Evolutionary conservation across 53 echinoderm and acorn worm genomes (phyloP).

Genomic region (Luidia sarsii): DNA sequence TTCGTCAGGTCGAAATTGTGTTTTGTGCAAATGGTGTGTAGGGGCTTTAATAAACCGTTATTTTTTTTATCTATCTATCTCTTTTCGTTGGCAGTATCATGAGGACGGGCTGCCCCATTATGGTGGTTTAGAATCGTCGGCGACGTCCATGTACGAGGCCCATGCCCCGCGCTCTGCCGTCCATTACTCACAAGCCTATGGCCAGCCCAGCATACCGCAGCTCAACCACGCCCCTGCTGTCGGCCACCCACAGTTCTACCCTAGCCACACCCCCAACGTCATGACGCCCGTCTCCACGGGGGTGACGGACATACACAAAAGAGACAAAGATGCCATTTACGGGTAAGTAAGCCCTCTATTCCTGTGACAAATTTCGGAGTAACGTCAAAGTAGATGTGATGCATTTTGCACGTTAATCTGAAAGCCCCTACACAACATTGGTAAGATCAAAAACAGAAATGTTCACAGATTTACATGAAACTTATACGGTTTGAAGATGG

Average conservation of each 20-base stretch:
- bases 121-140: constrained; percentile 83
- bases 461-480: too few species aligned
- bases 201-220: constrained; percentile 90
- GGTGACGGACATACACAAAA: constrained; percentile 99
- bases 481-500: too few species aligned
- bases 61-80: neutral
- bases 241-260: constrained; percentile 92
- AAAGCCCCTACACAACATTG: too few species aligned
- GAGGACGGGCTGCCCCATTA: constrained; percentile 95
- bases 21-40: too few species aligned
- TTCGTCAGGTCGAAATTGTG: too few species aligned
- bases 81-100: constrained; percentile 62
- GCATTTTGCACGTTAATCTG: too few species aligned
- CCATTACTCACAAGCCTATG: constrained; percentile 95
- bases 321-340: constrained; percentile 99
- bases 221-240: constrained; percentile 91
- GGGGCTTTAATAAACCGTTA: too few species aligned
- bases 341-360: constrained; percentile 89
- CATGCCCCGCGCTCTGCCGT: constrained; percentile 96
- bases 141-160: constrained; percentile 95
- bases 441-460: too few species aligned
- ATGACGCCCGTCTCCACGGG: constrained; percentile 89
- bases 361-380: neutral
- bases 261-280: constrained; percentile 88
- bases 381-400: constrained; percentile 15